Conservation (phyloP, 2,113 vertebrate genomes). For the Poicephalus gulielmi region DNA sequence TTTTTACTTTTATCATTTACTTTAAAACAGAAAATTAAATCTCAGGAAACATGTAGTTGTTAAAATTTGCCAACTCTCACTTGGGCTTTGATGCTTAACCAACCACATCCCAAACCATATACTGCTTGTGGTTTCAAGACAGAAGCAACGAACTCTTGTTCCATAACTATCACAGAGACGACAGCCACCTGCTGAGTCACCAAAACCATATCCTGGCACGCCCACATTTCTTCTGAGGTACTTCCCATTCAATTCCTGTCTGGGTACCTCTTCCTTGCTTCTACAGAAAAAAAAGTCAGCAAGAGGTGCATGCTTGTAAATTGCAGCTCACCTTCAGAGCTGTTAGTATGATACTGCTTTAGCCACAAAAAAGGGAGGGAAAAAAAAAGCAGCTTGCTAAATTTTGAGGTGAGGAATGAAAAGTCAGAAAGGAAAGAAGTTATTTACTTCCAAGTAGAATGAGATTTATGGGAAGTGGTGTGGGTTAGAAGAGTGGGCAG, state of each 20-base stretch:
- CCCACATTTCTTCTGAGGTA: background rate
- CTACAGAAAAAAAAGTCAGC: background rate
- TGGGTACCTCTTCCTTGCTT: background rate
- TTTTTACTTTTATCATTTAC: background rate
- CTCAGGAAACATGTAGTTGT: background rate
- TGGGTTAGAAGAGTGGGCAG: background rate
- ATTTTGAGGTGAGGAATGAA: background rate
- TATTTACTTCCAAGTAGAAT: background rate
- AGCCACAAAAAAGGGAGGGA: background rate
- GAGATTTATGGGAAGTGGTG: background rate
- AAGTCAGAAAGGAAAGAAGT: background rate
- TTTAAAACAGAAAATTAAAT: background rate
- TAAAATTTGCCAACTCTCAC: background rate
- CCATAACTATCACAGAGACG: background rate
- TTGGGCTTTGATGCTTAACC: conserved; percentile 21
- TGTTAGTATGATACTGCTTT: background rate
- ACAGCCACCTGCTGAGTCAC: conserved; percentile 42
- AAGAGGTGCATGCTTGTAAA: background rate
- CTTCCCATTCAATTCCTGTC: background rate
- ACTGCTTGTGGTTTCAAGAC: conserved; percentile 28
- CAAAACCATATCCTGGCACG: background rate
- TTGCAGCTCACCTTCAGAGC: background rate
- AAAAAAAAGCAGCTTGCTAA: background rate
- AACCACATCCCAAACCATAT: background rate
- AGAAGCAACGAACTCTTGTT: conserved; percentile 7